Base-by-base conservation (phyloP, 2,888 invertebrate species). In the Seladonia tumulorum region DNA sequence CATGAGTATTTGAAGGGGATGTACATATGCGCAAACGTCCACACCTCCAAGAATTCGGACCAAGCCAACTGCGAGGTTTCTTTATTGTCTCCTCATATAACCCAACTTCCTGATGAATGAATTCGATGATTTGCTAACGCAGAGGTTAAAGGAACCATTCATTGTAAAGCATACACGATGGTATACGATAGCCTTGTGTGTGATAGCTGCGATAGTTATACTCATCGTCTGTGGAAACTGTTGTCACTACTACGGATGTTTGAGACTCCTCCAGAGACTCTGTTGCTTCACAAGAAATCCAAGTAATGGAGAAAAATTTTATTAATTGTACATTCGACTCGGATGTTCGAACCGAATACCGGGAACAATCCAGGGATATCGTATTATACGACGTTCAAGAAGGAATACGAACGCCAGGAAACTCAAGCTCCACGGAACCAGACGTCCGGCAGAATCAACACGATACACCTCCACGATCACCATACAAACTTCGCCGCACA, bases 151-250 rank as follows among this genome's bases (percentile, higher is more conserved):
- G n/a, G 45, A 79, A 49, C 79, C 74, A 3, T 49, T 79, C 12
- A 73, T 74, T 35, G 35, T 74, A 0, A 18, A 49, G 3, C 73
- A 79, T 18, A 74, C 73, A 22, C 14, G 39, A 7, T 79, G 73
- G 79, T 66, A 74, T n/a, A 79, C 73, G 1, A 73, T 68, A 22
- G n/a, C n/a, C n/a, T 39, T 73, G 18, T 73, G 63, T 49, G 66
- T 74, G 4, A 16, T 66, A 35, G 79, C 29, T 18, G 73, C 72
- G 1, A 47, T 79, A 5, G 1, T 66, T 68, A 0, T 79, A 14
- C 1, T 47, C 2, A 10, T 42, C 2, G 29, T 66, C 2, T 74
- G 73, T 5, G 39, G n/a, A 66, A 73, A 79, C 16, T 73, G 45
- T 10, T 74, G 74, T 5, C 47, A 39, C 5, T 66, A 47, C 35